phyloP scores from a whole-genome alignment of 2,888 invertebrate species.

The Bembecia ichneumoniformis region DNA sequence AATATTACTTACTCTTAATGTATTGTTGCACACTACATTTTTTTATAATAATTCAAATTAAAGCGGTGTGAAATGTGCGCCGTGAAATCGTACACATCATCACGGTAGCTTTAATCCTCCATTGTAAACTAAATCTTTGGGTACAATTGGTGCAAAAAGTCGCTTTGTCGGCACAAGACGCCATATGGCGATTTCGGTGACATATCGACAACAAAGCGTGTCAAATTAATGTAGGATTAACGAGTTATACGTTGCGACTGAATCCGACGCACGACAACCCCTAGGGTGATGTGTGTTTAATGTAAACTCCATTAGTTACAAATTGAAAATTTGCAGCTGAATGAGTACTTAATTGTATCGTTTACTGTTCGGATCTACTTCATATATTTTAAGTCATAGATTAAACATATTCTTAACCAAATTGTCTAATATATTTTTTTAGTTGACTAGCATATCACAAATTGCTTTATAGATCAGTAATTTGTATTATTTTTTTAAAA shows the following conservation, averaged over 20 bases:
- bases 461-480: no score
- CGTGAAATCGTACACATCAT: slow-evolving; percentile 54
- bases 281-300: not conserved
- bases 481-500: no score
- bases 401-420: no score
- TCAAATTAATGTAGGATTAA: slow-evolving; percentile 38
- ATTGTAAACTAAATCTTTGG: slow-evolving; percentile 36
- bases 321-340: not conserved
- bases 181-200: slow-evolving; percentile 46
- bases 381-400: no score
- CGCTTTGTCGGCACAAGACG: slow-evolving; percentile 45
- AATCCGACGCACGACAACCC: slow-evolving; percentile 26
- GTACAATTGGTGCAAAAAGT: slow-evolving; percentile 23
- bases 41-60: slow-evolving; percentile 52
- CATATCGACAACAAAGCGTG: slow-evolving; percentile 27
- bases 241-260: slow-evolving; percentile 32
- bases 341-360: not conserved
- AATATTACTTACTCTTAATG: slow-evolving; percentile 20
- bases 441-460: no score
- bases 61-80: slow-evolving; percentile 21
- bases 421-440: no score
- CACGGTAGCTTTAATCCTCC: slow-evolving; percentile 39
- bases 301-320: slow-evolving; percentile 1
- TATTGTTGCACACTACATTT: slow-evolving; percentile 28
- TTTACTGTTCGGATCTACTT: no score